phyloP scores from a whole-genome alignment of 2,113 vertebrate genomes.

The Cephalopholis sonnerati region DNA sequence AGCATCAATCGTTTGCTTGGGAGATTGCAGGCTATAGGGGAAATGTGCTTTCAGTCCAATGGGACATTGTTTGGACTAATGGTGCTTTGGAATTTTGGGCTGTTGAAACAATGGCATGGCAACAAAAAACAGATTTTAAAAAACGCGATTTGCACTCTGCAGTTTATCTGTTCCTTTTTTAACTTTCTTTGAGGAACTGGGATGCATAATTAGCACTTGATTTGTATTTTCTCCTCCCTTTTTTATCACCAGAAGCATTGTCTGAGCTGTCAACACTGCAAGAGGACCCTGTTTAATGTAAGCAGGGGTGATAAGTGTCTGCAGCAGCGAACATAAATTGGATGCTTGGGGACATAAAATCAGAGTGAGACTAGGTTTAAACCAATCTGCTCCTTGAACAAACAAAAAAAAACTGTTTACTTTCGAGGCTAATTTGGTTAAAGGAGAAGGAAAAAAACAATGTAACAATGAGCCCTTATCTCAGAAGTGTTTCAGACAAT shows the following conservation, averaged over 20 bases:
- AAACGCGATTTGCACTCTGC: background rate
- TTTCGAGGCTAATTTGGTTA: constrained; percentile 2
- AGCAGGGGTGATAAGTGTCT: constrained; percentile 25
- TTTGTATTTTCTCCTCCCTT: constrained; percentile 11
- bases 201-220: constrained; percentile 18
- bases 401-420: background rate
- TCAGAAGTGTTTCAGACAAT: background rate
- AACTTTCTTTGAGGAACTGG: background rate
- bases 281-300: constrained; percentile 4
- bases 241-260: constrained; percentile 3
- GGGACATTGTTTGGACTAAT: too few relatives aligned
- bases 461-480: background rate
- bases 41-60: too few relatives aligned
- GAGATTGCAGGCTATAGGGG: too few relatives aligned
- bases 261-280: constrained; percentile 30
- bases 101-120: too few relatives aligned
- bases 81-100: too few relatives aligned
- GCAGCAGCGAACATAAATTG: background rate
- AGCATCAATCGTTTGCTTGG: too few relatives aligned
- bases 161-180: background rate
- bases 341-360: constrained; percentile 22
- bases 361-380: background rate
- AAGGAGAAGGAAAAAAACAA: background rate
- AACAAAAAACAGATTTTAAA: background rate
- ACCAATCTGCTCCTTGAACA: constrained; percentile 8